Percentiles rank a stretch among this genome's conserved stretches.
These are phyloP conservation scores for Alcedo atthis DNA, from an alignment of 2,797 vertebrate species.

Conservation along the genomic window DNA sequence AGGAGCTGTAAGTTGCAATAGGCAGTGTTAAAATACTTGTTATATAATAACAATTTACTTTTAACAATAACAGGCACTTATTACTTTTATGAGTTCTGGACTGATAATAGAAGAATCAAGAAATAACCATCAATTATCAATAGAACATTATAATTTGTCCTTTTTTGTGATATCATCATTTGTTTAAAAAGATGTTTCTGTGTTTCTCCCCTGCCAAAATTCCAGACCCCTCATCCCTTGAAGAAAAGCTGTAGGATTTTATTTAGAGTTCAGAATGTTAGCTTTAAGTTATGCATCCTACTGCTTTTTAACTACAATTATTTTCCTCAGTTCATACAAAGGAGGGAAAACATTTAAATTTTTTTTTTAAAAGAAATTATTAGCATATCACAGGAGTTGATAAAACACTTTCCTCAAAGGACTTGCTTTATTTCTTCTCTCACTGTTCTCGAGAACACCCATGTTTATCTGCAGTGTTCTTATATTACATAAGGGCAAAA, in stretches of 20 bases:
- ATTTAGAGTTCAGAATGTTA: neutral
- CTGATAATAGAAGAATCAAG: conserved; percentile 73
- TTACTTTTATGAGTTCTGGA: conserved; percentile 77
- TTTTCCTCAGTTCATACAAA: neutral
- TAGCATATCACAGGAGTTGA: neutral
- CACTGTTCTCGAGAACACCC: neutral
- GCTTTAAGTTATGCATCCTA: neutral
- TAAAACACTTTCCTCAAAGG: conserved; percentile 10
- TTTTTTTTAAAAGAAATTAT: neutral
- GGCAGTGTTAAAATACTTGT: conserved; percentile 72
- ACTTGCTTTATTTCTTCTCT: conserved; percentile 29
- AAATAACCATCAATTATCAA: conserved; percentile 77
- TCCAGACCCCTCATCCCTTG: conserved; percentile 27
- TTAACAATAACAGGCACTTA: conserved; percentile 75
- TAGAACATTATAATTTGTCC: conserved; percentile 75
- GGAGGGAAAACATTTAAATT: neutral
- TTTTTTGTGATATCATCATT: conserved; percentile 67
- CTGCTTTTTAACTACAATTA: neutral
- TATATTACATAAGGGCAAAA: neutral
- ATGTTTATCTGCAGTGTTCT: neutral
- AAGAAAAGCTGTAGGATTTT: neutral
- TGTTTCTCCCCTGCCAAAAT: conserved; percentile 69
- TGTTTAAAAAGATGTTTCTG: conserved; percentile 62
- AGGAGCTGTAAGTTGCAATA: conserved; percentile 71
- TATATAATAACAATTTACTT: conserved; percentile 75